phyloP scores from a whole-genome alignment of 2,113 vertebrate species.

The Callocephalon fimbriatum region DNA sequence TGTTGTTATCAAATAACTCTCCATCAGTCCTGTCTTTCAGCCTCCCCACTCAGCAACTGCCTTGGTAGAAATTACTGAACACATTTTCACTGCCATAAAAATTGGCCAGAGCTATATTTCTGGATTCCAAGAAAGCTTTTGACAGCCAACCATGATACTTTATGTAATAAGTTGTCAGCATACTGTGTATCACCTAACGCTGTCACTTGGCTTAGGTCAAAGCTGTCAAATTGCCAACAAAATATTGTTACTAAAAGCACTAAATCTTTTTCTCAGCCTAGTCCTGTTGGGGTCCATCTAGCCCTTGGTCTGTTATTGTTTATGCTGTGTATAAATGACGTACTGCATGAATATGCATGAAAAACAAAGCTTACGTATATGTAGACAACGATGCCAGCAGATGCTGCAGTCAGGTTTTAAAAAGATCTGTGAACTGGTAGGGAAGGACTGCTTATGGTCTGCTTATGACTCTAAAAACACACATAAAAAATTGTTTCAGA shows the following conservation, averaged over 20 bases:
- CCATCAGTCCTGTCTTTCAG: conserved; percentile 61
- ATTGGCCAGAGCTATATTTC: conserved; percentile 76
- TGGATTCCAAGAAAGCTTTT: conserved; percentile 79
- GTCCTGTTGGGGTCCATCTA: conserved; percentile 50
- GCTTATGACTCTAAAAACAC: not conserved
- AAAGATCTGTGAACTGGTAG: not conserved
- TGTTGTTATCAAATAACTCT: conserved; percentile 61
- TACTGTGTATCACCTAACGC: conserved; percentile 68
- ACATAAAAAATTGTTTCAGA: not conserved
- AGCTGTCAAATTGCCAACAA: conserved; percentile 70
- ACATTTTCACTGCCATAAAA: conserved; percentile 77
- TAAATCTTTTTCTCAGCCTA: conserved; percentile 53
- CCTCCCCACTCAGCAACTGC: conserved; percentile 63
- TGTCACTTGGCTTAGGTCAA: conserved; percentile 70
- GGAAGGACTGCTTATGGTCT: not conserved
- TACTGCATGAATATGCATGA: not conserved
- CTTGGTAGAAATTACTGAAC: conserved; percentile 81
- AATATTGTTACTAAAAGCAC: conserved; percentile 52
- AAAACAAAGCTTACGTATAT: conserved; percentile 21
- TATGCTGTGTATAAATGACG: conserved; percentile 43
- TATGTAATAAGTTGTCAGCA: conserved; percentile 75
- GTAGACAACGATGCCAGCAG: conserved; percentile 4
- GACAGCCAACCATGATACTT: conserved; percentile 71
- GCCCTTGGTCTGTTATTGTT: conserved; percentile 56
- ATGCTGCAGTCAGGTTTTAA: not conserved